These are phyloP conservation scores for Petromus typicus DNA, from an alignment of 2,113 vertebrate genomes.

Conservation along the genomic window DNA sequence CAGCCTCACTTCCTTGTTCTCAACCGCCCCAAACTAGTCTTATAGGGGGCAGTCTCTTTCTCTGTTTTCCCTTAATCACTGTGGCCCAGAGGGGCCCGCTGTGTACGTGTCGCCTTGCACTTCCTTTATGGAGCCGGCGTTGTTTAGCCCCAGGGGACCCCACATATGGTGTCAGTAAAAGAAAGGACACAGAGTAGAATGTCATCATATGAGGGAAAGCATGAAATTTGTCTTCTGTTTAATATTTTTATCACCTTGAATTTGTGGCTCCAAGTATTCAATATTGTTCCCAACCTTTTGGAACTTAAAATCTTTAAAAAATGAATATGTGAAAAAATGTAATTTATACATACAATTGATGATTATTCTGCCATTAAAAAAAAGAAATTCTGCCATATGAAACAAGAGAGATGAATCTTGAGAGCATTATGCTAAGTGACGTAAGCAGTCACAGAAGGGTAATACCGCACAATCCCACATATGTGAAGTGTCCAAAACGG, in stretches of 20 bases:
- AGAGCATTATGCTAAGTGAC: background rate
- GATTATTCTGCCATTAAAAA: background rate
- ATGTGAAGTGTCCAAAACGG: background rate
- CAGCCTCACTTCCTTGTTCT: too few relatives aligned
- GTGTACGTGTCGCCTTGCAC: too few relatives aligned
- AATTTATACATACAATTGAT: background rate
- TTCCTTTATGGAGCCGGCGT: too few relatives aligned
- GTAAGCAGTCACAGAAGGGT: background rate
- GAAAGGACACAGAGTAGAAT: background rate
- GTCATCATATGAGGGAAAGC: slow-evolving; percentile 73
- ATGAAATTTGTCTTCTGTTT: slow-evolving; percentile 66
- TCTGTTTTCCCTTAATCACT: too few relatives aligned
- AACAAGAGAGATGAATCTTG: background rate
- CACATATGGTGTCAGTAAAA: background rate
- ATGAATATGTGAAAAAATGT: slow-evolving; percentile 9
- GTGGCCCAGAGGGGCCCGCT: too few relatives aligned
- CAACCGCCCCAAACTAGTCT: too few relatives aligned
- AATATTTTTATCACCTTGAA: slow-evolving; percentile 77
- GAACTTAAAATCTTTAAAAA: slow-evolving; percentile 26
- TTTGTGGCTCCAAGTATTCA: slow-evolving; percentile 74
- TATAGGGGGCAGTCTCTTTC: too few relatives aligned
- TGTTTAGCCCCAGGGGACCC: too few relatives aligned
- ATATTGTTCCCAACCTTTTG: slow-evolving; percentile 55
- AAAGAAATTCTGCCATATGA: background rate
- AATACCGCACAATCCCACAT: background rate